Conservation (phyloP, 2,888 invertebrate genomes). For the Melanotus villosus region DNA sequence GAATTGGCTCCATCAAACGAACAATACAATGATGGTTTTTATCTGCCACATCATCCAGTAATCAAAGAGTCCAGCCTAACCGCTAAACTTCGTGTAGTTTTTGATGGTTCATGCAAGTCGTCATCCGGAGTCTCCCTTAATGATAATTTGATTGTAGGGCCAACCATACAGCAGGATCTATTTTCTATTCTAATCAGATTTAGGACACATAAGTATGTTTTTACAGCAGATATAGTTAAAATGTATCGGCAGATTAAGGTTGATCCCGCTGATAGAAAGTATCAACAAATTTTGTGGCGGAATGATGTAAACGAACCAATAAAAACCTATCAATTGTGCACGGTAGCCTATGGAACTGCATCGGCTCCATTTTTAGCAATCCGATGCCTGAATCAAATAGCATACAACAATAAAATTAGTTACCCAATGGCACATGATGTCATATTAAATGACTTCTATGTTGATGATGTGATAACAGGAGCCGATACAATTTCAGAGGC, state of each 20-base stretch:
- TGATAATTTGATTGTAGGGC: too few species aligned
- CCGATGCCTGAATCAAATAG: constrained; percentile 22
- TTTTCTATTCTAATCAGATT: constrained; percentile 24
- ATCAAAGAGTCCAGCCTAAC: not conserved
- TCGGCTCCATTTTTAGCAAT: constrained; percentile 39
- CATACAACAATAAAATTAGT: not conserved
- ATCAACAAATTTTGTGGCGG: constrained; percentile 31
- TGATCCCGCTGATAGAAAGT: not conserved
- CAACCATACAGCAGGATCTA: constrained; percentile 22
- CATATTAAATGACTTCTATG: not conserved
- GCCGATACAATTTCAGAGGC: too few species aligned
- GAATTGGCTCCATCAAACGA: not conserved
- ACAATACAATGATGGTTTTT: not conserved
- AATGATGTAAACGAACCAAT: not conserved
- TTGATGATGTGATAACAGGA: not conserved
- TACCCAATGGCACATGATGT: not conserved
- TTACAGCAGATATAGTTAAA: constrained; percentile 27
- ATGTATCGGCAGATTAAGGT: constrained; percentile 26
- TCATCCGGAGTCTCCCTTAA: too few species aligned
- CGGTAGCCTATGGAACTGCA: constrained; percentile 35
- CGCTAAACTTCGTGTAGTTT: constrained; percentile 9
- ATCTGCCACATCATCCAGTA: constrained; percentile 17
- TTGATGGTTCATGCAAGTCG: too few species aligned
- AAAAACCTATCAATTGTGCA: constrained; percentile 2
- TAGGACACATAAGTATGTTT: constrained; percentile 6